These are phyloP conservation scores for Temnothorax longispinosus DNA, from an alignment of 1,140 invertebrate genomes.

Conservation along the genomic window DNA sequence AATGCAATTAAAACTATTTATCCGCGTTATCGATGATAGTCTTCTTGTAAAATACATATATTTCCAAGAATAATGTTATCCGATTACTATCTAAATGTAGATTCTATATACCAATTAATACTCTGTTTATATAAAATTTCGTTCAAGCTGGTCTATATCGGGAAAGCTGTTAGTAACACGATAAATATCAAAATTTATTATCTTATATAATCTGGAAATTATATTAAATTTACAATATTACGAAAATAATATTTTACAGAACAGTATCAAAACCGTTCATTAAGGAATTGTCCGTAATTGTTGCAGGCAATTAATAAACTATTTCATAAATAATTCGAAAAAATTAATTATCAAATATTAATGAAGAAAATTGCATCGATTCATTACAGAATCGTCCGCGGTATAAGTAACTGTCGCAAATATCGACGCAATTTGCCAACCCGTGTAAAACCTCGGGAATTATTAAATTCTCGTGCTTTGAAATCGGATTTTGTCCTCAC, in stretches of 20 bases:
- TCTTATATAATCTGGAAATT: background rate
- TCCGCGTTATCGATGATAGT: background rate
- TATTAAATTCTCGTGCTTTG: constrained; percentile 36
- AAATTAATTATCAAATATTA: background rate
- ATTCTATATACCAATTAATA: background rate
- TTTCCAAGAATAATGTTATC: background rate
- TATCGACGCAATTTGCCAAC: background rate
- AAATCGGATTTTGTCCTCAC: constrained; percentile 43
- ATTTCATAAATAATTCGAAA: background rate
- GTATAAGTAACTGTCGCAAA: too few species aligned
- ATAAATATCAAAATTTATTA: background rate
- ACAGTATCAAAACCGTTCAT: background rate
- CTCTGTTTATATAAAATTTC: background rate
- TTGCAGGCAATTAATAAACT: background rate
- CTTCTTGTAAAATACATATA: background rate
- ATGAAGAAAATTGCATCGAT: background rate
- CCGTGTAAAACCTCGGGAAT: constrained; percentile 34
- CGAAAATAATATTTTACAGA: background rate
- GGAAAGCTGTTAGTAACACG: too few species aligned
- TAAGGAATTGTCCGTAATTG: background rate
- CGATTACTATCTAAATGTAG: background rate
- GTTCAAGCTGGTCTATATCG: background rate
- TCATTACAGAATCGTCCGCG: background rate
- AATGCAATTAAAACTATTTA: background rate
- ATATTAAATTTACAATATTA: background rate